phyloP scores from a whole-genome alignment of 2,888 invertebrate genomes.

The Agriopis marginaria region DNA sequence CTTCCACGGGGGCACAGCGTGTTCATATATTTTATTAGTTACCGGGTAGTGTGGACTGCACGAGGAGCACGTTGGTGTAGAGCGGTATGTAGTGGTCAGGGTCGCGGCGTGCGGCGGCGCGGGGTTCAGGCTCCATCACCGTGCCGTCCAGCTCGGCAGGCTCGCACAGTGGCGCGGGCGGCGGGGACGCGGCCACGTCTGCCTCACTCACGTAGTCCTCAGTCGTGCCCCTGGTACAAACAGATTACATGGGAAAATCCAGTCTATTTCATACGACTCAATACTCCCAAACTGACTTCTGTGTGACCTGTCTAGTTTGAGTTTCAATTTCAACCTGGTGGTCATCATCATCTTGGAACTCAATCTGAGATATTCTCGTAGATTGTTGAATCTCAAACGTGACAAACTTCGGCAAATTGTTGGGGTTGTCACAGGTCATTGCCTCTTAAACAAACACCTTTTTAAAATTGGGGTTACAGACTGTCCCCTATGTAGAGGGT shows the following conservation, averaged over 20 bases:
- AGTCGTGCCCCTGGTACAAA: conserved; percentile 55
- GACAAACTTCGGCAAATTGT: no score
- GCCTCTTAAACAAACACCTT: no score
- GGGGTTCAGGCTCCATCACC: conserved; percentile 47
- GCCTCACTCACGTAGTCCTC: conserved; percentile 48
- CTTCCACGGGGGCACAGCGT: neutral
- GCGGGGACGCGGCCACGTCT: conserved; percentile 46
- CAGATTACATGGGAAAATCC: neutral
- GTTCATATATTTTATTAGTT: neutral
- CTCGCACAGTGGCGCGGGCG: conserved; percentile 46
- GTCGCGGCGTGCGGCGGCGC: conserved; percentile 31
- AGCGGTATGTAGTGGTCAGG: conserved; percentile 47
- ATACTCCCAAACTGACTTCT: no score
- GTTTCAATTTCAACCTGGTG: no score
- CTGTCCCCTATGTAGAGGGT: no score
- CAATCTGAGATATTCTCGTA: no score
- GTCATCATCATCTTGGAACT: no score
- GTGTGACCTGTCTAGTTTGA: no score
- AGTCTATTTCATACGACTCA: no score
- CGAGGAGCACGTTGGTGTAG: conserved; percentile 88
- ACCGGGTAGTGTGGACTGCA: conserved; percentile 87
- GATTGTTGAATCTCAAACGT: no score
- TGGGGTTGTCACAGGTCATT: no score
- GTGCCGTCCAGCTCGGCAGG: conserved; percentile 49
- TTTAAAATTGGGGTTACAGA: no score